A percentile compares a stretch with the other conserved stretches of the same genome.
These are phyloP conservation scores for Balanococcus diminutus DNA, from an alignment of 2,888 invertebrate genomes.

Conservation along the genomic window DNA sequence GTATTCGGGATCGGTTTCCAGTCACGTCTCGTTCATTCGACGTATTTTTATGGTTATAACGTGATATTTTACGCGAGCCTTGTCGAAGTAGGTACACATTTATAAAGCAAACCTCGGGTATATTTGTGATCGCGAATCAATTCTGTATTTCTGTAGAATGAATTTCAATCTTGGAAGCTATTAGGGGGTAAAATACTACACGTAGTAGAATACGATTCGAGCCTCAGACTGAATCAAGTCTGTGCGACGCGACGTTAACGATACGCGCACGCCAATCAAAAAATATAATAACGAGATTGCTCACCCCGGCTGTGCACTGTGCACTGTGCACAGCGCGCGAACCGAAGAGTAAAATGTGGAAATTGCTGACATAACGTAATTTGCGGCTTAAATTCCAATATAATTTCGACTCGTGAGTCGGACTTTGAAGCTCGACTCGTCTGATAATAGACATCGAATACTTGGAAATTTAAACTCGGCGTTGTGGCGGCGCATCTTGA, in stretches of 20 bases:
- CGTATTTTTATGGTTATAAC: background rate
- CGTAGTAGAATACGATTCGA: background rate
- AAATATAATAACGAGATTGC: constrained; percentile 14
- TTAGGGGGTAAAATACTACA: background rate
- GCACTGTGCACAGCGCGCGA: background rate
- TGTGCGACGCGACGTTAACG: background rate
- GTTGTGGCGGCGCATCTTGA: no score
- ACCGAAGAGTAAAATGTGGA: background rate
- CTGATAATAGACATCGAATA: background rate
- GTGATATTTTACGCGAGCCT: background rate
- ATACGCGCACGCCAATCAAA: constrained; percentile 28
- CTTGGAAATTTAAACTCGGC: background rate
- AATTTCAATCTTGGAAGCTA: constrained; percentile 15
- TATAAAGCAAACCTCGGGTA: no score
- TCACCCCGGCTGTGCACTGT: background rate
- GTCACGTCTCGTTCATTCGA: background rate
- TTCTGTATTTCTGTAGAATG: background rate
- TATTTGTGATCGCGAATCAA: background rate
- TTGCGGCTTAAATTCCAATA: constrained; percentile 5
- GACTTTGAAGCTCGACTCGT: background rate
- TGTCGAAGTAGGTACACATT: background rate
- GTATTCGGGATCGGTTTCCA: background rate
- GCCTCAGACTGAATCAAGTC: background rate
- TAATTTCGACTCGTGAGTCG: background rate
- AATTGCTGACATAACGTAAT: constrained; percentile 11